Evolutionary conservation across 2,888 invertebrate genomes (phyloP).

Genomic region (Sminthurides aquaticus): DNA sequence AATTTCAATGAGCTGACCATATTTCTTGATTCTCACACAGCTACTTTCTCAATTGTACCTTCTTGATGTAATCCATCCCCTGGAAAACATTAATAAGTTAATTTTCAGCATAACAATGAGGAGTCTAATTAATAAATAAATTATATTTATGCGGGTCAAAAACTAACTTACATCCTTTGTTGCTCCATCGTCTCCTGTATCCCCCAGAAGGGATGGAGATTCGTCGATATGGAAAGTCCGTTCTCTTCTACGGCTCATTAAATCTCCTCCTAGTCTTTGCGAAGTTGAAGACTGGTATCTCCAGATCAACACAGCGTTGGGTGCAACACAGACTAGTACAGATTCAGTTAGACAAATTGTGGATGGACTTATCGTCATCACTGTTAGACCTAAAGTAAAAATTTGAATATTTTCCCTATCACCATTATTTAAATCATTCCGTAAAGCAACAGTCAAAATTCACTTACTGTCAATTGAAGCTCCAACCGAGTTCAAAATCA

Average conservation of each 20-base stretch:
- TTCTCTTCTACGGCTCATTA: conserved; percentile 52
- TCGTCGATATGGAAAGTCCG: conserved; percentile 76
- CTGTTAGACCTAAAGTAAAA: conserved; percentile 14
- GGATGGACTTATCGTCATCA: conserved; percentile 32
- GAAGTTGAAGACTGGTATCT: conserved; percentile 30
- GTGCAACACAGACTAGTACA: conserved; percentile 27
- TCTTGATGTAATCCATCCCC: conserved; percentile 18
- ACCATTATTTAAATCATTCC: neutral
- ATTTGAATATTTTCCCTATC: too few relatives aligned
- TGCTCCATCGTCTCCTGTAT: conserved; percentile 58
- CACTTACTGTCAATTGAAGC: conserved; percentile 70
- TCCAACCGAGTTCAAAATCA: conserved; percentile 74
- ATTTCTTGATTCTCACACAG: too few relatives aligned
- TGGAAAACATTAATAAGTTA: conserved; percentile 11
- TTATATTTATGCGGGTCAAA: too few relatives aligned
- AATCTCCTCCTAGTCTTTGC: conserved; percentile 31
- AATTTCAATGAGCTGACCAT: neutral
- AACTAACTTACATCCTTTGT: conserved; percentile 46
- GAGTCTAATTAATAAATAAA: too few relatives aligned
- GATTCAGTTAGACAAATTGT: conserved; percentile 30
- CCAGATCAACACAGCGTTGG: conserved; percentile 35
- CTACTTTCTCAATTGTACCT: too few relatives aligned
- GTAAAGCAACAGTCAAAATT: too few relatives aligned
- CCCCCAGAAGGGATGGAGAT: conserved; percentile 62
- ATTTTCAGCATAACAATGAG: neutral